A percentile compares a stretch with the other conserved stretches of the same genome.
Evolutionary conservation across 1,140 invertebrate species (phyloP).

Genomic region (Ostrea denselamellosa): DNA sequence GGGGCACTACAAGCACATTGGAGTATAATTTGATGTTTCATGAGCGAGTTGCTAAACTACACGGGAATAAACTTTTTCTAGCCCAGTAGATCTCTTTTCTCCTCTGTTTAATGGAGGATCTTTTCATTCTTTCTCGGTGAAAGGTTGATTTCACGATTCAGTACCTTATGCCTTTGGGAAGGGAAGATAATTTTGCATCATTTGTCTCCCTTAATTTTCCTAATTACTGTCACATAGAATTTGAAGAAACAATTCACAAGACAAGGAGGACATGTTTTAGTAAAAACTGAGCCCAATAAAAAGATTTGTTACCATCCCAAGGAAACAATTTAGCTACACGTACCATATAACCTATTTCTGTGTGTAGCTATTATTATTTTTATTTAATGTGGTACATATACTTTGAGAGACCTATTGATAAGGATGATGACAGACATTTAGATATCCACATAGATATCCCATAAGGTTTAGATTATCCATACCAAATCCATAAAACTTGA

Average conservation of each 20-base stretch:
- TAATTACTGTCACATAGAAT: conserved; percentile 3
- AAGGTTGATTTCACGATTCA: conserved; percentile 46
- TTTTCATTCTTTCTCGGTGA: conserved; percentile 17
- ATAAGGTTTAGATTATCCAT: too few species aligned
- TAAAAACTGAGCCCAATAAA: too few species aligned
- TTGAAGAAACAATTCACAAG: neutral
- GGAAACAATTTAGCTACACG: too few species aligned
- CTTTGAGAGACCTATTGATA: too few species aligned
- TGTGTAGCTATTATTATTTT: too few species aligned
- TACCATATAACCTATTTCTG: too few species aligned
- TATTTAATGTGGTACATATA: too few species aligned
- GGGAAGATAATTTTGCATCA: conserved; percentile 39
- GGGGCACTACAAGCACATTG: conserved; percentile 35
- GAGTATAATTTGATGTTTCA: conserved; percentile 56
- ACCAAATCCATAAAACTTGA: too few species aligned
- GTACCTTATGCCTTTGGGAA: conserved; percentile 27
- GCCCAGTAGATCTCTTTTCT: conserved; percentile 27
- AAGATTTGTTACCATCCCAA: too few species aligned
- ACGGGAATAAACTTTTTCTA: conserved; percentile 21
- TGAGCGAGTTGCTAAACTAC: conserved; percentile 50
- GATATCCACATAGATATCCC: too few species aligned
- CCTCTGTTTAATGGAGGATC: conserved; percentile 42
- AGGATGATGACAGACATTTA: too few species aligned
- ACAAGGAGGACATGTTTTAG: neutral
- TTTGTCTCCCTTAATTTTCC: conserved; percentile 36